Base-by-base conservation (phyloP, 1,140 invertebrate genomes). In the Orussus abietinus region DNA sequence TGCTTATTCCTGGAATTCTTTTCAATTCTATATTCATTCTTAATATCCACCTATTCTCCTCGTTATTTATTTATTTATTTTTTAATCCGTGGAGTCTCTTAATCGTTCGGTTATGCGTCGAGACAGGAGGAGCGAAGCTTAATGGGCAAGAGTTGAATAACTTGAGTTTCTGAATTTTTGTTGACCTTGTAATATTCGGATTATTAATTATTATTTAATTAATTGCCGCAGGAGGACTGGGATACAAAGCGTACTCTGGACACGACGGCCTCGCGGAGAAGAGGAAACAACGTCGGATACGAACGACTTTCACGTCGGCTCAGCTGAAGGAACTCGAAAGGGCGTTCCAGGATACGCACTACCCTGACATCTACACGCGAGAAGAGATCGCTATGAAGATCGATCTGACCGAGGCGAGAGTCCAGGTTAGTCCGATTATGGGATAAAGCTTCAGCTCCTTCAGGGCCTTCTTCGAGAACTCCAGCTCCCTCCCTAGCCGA, bases 381-480 rank as follows among this genome's bases (percentile, higher is more conserved):
- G 96, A 98, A 70, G 96, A 98, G 72, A 96, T 98, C 49, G 96
- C 95, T 18, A 91, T 96, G 83, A 94, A 95, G 75, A 95, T 97
- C 53, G 93, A 98, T 73, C 80, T 99, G 39, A 98, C 96, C 4
- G 96, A 99, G 75, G 96, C 96, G 12, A 79, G 96, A 72, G 96
- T 98, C 17, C 96, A 98, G 85, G 96, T 98, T 73, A 76, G 78
- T 35, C 26, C n/a, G n/a, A n/a, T n/a, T n/a, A n/a, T n/a, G n/a
- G n/a, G n/a, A n/a, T n/a, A n/a, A n/a, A n/a, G n/a, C 22, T 6
- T 25, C 22, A 6, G n/a, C n/a, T 25, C 22, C 22, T 25, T n/a
- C 22, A 25, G 6, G 22, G 22, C n/a, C n/a, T 25, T n/a, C 22
- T n/a, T n/a, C n/a, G n/a, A n/a, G n/a, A n/a, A n/a, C n/a, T n/a